Base-by-base conservation (phyloP, 2,888 invertebrate species). In the Scaptomyza reducta region DNA sequence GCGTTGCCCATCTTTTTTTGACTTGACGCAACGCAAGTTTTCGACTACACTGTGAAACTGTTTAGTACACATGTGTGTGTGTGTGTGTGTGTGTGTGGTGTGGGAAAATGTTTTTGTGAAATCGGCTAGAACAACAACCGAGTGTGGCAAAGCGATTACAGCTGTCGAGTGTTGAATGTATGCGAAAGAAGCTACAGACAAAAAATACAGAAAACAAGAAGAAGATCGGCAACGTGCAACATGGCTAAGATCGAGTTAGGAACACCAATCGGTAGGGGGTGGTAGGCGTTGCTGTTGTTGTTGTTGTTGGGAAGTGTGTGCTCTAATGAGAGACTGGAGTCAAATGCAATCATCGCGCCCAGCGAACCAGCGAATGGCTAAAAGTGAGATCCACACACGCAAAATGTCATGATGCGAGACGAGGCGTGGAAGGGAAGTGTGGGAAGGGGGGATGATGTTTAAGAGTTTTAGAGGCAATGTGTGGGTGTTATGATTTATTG, bases 401-500 rank as follows among this genome's bases (percentile, higher is more conserved):
- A 63, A 69, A 69, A 54, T 60, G 64, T 66, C 71, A 71, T 41
- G 67, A 55, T 22, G 1, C 42, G 51, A 53, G 49, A 10, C 51
- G 1, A 44, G 40, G 31, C 3, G 16, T n/a, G 6, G n/a, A 11
- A 13, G 3, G 11, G 2, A 10, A n/a, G 13, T 1, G 33, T 3
- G n/a, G 27, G 25, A 13, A 11, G 5, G 44, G 25, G 5, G 25
- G 18, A 1, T 27, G 54, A 22, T 22, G 22, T 5, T 22, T 33
- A 42, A 29, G 58, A 14, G 47, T 54, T 53, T 45, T 13, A 14
- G 49, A 25, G 47, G 40, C 57, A 59, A 59, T 66, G 81, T 74
- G 83, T 83, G 84, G 83, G 83, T 84, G 83, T 74, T 81, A 84
- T 83, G 88, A 83, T 87, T 83, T 83, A 83, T 83, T 80, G 84